phyloP scores from a whole-genome alignment of 1,140 invertebrate genomes.

The Saccostrea cuccullata region DNA sequence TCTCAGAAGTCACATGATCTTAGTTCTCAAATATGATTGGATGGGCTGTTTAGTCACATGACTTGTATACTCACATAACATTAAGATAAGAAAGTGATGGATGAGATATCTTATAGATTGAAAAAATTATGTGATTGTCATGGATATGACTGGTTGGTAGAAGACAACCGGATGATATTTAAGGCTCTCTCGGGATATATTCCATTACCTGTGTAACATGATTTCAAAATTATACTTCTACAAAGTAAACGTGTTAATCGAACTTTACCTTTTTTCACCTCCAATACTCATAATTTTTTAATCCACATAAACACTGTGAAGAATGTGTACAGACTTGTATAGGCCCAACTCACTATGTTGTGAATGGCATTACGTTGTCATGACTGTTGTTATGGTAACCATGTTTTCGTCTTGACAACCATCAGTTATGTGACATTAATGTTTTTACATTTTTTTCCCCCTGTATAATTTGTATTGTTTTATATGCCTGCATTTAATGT shows the following conservation, averaged over 20 bases:
- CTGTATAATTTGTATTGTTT: conserved; percentile 29
- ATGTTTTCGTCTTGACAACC: conserved; percentile 48
- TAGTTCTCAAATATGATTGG: neutral
- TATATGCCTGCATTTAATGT: conserved; percentile 25
- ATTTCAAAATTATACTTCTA: neutral
- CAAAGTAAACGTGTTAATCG: neutral
- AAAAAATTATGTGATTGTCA: neutral
- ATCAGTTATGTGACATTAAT: neutral
- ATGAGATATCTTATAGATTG: neutral
- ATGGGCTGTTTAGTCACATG: conserved; percentile 2
- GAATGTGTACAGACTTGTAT: conserved; percentile 1
- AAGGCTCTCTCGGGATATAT: neutral
- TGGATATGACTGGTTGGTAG: neutral
- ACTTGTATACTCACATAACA: neutral
- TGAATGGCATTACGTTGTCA: conserved; percentile 43
- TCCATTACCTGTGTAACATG: neutral
- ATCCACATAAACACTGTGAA: conserved; percentile 2
- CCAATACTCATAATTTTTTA: neutral
- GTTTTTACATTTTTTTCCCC: neutral
- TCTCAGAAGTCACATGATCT: neutral
- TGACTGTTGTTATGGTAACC: conserved; percentile 45
- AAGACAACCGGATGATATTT: neutral
- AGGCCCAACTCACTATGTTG: neutral
- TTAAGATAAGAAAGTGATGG: neutral
- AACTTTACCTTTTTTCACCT: neutral